Conservation (phyloP, 1,140 invertebrate species). For the Saccostrea cuccullata region DNA sequence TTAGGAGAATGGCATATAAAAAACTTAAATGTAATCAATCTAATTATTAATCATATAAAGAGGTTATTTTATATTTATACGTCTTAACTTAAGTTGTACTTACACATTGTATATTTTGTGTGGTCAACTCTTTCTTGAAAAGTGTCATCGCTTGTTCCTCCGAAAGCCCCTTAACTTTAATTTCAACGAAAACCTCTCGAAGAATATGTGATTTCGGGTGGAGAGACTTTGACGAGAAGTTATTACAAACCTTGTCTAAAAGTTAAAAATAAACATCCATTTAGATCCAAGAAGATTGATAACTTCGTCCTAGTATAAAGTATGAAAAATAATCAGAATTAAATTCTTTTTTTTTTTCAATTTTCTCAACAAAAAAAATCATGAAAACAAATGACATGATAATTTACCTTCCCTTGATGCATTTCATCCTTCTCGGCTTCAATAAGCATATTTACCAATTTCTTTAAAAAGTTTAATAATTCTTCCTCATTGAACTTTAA, state of each 20-base stretch:
- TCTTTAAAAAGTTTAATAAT: not conserved
- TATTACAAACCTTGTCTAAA: not conserved
- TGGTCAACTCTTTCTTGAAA: not conserved
- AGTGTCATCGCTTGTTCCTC: not conserved
- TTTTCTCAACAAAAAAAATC: too few species aligned
- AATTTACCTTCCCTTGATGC: not conserved
- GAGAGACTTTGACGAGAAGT: not conserved
- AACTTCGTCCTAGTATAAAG: not conserved
- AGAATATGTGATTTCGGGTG: not conserved
- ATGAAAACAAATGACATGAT: not conserved
- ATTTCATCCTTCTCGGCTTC: not conserved
- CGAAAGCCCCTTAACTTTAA: not conserved
- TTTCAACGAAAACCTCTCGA: not conserved
- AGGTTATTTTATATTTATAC: not conserved
- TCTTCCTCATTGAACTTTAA: not conserved
- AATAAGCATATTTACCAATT: not conserved
- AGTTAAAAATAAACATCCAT: not conserved
- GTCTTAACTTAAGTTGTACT: not conserved
- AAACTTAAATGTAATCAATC: too few species aligned
- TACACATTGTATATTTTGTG: not conserved
- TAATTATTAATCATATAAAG: not conserved
- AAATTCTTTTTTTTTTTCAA: too few species aligned
- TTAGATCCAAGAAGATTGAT: not conserved
- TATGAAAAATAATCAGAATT: not conserved
- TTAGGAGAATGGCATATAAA: not conserved